phyloP scores from a whole-genome alignment of 2,797 vertebrate genomes.

The Alfaro cultratus region DNA sequence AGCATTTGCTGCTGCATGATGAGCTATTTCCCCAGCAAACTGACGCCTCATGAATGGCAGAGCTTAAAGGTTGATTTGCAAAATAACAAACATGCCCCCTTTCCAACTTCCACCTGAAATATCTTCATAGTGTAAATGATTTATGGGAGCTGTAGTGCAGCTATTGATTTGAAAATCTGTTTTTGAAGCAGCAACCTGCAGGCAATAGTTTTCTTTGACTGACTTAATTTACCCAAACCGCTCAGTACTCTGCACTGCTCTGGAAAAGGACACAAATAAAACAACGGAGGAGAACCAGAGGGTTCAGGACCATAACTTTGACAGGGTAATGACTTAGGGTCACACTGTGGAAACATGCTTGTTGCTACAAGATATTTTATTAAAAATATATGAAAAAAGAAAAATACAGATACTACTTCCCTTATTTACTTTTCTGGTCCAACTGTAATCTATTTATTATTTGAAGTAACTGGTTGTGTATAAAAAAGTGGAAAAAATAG shows the following conservation, averaged over 20 bases:
- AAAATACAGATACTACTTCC: neutral
- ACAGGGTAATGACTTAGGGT: neutral
- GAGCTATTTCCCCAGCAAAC: neutral
- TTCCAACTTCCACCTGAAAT: neutral
- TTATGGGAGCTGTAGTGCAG: neutral
- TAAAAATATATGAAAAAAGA: neutral
- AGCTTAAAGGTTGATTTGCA: neutral
- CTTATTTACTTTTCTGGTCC: neutral
- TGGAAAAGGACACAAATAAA: neutral
- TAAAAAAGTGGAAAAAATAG: neutral
- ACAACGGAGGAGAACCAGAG: neutral
- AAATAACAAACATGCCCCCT: neutral
- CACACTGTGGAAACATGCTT: neutral
- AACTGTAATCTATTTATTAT: neutral
- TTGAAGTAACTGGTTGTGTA: neutral
- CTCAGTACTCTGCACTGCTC: neutral
- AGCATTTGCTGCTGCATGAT: neutral
- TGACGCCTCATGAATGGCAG: neutral
- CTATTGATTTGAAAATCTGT: neutral
- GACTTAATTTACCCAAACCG: neutral
- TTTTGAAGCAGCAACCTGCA: neutral
- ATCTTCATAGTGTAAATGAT: neutral
- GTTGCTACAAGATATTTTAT: neutral
- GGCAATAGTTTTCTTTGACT: neutral
- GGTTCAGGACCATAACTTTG: neutral